Evolutionary conservation across 2,113 vertebrate genomes (phyloP).

Genomic region (Poicephalus meyeri): DNA sequence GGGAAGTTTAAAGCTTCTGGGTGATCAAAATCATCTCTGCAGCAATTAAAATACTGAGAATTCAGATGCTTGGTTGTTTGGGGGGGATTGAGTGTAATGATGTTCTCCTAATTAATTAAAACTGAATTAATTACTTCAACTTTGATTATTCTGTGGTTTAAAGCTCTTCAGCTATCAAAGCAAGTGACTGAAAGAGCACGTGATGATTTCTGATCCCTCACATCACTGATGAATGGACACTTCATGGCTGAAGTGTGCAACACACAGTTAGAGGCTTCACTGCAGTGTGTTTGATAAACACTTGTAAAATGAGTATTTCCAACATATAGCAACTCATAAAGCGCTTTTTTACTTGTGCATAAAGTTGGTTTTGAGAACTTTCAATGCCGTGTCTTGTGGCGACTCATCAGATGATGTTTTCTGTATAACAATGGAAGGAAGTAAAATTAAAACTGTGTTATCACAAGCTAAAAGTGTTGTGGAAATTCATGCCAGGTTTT

Average conservation of each 20-base stretch:
- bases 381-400: neutral
- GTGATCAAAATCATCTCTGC: neutral
- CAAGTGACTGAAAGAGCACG: neutral
- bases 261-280: neutral
- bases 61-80: neutral
- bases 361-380: neutral
- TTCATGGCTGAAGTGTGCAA: neutral
- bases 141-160: neutral
- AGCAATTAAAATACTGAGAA: neutral
- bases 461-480: slow-evolving; percentile 17
- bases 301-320: neutral
- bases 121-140: neutral
- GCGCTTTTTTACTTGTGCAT: neutral
- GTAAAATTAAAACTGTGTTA: slow-evolving; percentile 6
- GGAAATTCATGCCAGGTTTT: slow-evolving; percentile 24
- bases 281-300: neutral
- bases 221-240: neutral
- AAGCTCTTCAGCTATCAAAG: neutral
- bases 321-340: neutral
- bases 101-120: neutral
- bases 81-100: accelerated
- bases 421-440: slow-evolving; percentile 62
- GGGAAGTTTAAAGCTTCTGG: neutral
- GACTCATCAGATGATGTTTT: neutral
- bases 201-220: neutral